phyloP scores from a whole-genome alignment of 2,113 vertebrate species.

The Clarias gariepinus region DNA sequence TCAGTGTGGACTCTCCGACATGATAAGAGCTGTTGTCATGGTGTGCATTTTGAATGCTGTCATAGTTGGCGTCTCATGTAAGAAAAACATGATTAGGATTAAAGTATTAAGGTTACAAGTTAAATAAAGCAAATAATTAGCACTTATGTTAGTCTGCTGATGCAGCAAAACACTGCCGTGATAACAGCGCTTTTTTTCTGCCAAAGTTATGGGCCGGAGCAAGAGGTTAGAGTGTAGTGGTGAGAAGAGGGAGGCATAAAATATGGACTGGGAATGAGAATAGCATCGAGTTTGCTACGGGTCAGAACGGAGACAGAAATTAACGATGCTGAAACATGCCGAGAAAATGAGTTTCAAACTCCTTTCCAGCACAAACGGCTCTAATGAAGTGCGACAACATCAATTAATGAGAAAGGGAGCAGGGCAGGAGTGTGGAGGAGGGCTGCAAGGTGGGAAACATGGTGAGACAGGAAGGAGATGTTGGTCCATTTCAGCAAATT shows the following conservation, averaged over 20 bases:
- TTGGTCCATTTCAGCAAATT: conserved; percentile 31
- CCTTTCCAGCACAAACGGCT: conserved; percentile 53
- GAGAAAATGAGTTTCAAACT: conserved; percentile 59
- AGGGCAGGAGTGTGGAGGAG: conserved; percentile 32
- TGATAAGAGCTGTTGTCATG: conserved; percentile 17
- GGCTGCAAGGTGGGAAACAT: conserved; percentile 10
- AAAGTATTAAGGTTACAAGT: conserved; percentile 27
- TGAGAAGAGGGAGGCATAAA: conserved; percentile 27
- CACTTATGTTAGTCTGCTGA: conserved; percentile 30
- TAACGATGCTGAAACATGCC: conserved; percentile 58
- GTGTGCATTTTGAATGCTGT: conserved; percentile 10
- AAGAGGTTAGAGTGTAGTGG: conserved; percentile 42
- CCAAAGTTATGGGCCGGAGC: conserved; percentile 41
- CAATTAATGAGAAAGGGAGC: conserved; percentile 60
- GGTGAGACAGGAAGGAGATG: neutral
- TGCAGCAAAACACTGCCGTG: neutral
- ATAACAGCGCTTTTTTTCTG: conserved; percentile 36
- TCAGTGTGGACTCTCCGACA: conserved; percentile 32
- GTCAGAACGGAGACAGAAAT: conserved; percentile 64
- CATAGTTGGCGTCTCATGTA: conserved; percentile 30
- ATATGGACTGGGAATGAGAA: conserved; percentile 34
- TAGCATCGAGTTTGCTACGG: conserved; percentile 52
- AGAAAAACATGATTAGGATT: conserved; percentile 41
- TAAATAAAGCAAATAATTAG: conserved; percentile 38
- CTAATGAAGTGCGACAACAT: conserved; percentile 70